phyloP scores from a whole-genome alignment of 2,888 invertebrate genomes.

The Harpalus rufipes region DNA sequence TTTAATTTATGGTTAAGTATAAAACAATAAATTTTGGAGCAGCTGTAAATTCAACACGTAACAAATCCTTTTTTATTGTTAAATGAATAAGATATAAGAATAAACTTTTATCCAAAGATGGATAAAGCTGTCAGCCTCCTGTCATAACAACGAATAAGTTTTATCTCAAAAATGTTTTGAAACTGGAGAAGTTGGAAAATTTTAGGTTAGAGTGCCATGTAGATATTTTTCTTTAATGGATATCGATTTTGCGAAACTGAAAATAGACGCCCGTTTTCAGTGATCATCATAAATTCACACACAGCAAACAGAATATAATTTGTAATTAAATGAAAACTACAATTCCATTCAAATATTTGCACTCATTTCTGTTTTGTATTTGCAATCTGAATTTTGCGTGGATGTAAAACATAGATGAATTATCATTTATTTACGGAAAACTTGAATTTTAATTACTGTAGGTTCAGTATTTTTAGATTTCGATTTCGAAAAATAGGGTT shows the following conservation, averaged over 20 bases:
- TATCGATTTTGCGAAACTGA: slow-evolving; percentile 10
- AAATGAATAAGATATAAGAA: background rate
- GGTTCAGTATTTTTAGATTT: background rate
- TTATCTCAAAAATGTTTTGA: slow-evolving; percentile 4
- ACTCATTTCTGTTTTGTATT: background rate
- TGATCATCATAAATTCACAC: background rate
- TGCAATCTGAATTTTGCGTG: background rate
- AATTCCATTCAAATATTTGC: background rate
- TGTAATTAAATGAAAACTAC: background rate
- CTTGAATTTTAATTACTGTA: background rate
- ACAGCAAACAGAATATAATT: background rate
- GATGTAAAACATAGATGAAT: background rate
- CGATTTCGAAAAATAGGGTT: too few relatives aligned
- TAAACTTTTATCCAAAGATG: background rate
- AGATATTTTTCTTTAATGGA: slow-evolving; percentile 12
- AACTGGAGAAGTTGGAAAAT: background rate
- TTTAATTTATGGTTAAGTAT: too few relatives aligned
- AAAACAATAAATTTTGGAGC: background rate
- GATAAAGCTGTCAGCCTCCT: background rate
- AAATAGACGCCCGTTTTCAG: slow-evolving; percentile 1
- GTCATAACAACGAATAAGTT: slow-evolving; percentile 5
- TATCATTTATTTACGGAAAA: background rate
- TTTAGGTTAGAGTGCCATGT: background rate
- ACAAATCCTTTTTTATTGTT: background rate
- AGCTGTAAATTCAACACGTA: background rate